A percentile compares a stretch with the other conserved stretches of the same genome.
Evolutionary conservation across 2,113 vertebrate genomes (phyloP).

Genomic region (Prochilodus magdalenae): DNA sequence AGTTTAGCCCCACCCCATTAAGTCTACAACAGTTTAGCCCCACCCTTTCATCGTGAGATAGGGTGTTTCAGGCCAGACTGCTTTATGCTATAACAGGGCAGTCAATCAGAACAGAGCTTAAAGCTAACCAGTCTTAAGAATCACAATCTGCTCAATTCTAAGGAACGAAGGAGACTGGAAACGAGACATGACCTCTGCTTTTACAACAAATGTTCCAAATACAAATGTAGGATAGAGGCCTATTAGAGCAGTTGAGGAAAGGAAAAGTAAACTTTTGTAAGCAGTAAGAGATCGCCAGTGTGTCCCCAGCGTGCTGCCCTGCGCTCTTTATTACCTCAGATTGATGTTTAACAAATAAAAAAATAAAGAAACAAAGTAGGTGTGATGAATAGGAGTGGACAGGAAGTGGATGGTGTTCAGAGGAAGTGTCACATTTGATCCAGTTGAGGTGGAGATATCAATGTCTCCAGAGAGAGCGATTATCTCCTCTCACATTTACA

Average conservation of each 20-base stretch:
- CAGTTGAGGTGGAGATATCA: conserved; percentile 63
- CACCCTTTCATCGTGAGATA: too few relatives aligned
- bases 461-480: conserved; percentile 65
- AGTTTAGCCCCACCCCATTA: too few relatives aligned
- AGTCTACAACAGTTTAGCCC: too few relatives aligned
- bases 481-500: conserved; percentile 2
- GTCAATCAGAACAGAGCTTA: too few relatives aligned
- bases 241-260: background rate
- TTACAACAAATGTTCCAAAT: background rate
- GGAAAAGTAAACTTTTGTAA: background rate
- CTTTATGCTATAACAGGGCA: too few relatives aligned
- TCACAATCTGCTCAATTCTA: too few relatives aligned
- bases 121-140: too few relatives aligned
- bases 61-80: too few relatives aligned
- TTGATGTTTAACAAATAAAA: conserved; percentile 60
- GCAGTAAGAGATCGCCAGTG: too few relatives aligned
- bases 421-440: conserved; percentile 77
- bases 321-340: background rate
- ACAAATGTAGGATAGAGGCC: background rate
- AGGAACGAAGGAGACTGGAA: too few relatives aligned
- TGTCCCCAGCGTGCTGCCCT: background rate
- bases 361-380: conserved; percentile 52
- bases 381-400: conserved; percentile 72
- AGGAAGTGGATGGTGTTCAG: conserved; percentile 68
- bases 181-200: background rate